Percentiles rank a stretch among this genome's conserved stretches.
Evolutionary conservation across 1,140 invertebrate species (phyloP).

Genomic region (Epicauta chinensis): DNA sequence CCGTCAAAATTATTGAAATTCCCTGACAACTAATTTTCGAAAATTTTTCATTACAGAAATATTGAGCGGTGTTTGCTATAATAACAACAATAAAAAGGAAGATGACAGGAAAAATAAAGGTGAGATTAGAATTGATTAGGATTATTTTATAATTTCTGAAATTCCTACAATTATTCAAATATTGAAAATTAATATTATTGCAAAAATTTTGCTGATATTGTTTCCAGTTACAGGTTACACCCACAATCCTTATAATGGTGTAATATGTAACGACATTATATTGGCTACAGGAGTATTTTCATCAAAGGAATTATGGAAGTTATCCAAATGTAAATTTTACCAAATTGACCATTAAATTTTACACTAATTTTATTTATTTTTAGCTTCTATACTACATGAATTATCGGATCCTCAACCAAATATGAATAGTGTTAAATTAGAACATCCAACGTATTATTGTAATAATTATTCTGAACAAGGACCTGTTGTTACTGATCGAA

Average conservation of each 20-base stretch:
- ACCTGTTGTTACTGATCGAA: conserved; percentile 44
- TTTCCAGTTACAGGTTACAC: conserved; percentile 69
- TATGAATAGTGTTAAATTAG: conserved; percentile 83
- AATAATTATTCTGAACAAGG: conserved; percentile 80
- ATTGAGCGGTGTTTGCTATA: conserved; percentile 72
- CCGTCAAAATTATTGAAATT: neutral
- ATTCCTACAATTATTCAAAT: neutral
- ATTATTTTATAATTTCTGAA: neutral
- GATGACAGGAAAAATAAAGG: conserved; percentile 75
- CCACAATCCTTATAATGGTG: conserved; percentile 95
- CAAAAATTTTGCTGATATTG: conserved; percentile 17
- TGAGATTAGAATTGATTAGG: conserved; percentile 40
- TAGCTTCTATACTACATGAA: conserved; percentile 92
- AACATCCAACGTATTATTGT: conserved; percentile 84
- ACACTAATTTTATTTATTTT: conserved; percentile 48
- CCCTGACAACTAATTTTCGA: conserved; percentile 5
- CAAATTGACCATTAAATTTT: conserved; percentile 15
- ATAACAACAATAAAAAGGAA: conserved; percentile 67
- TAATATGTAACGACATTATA: conserved; percentile 97
- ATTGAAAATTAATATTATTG: neutral
- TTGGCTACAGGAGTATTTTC: conserved; percentile 97
- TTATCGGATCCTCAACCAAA: conserved; percentile 69
- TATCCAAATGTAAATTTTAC: conserved; percentile 78
- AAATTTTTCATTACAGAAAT: conserved; percentile 65
- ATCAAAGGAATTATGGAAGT: conserved; percentile 94